A percentile compares a stretch with the other conserved stretches of the same genome.
Evolutionary conservation across 2,113 vertebrate genomes (phyloP).

Genomic region (Eudyptes chrysolophus): DNA sequence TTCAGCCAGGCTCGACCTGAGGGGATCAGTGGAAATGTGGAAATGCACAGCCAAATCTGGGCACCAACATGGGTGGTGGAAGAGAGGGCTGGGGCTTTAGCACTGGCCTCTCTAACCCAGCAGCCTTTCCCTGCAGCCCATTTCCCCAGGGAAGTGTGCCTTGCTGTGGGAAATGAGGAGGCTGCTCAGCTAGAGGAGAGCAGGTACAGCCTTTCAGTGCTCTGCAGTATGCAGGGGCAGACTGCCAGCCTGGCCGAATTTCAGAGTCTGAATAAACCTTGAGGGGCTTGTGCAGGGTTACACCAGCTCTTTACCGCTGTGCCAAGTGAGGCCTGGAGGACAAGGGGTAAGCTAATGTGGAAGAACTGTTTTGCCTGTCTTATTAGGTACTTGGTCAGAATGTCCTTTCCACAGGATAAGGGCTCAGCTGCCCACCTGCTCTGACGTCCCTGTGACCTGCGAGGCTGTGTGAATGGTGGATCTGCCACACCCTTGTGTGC

Average conservation of each 20-base stretch:
- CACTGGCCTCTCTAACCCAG: neutral
- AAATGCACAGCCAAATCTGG: neutral
- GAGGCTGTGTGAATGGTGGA: neutral
- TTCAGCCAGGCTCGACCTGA: accelerated
- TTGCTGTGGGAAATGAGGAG: neutral
- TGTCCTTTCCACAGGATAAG: neutral
- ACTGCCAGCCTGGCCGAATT: neutral
- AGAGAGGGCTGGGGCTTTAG: neutral
- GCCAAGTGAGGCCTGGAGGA: neutral
- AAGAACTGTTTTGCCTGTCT: neutral
- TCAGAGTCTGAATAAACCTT: neutral
- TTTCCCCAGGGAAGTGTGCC: accelerated
- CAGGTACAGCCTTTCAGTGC: neutral
- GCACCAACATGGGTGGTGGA: accelerated
- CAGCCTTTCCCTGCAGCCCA: neutral
- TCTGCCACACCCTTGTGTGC: neutral
- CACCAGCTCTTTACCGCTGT: neutral
- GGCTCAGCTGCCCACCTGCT: neutral
- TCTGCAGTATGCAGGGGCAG: neutral
- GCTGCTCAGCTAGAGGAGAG: neutral
- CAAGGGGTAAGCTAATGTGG: neutral
- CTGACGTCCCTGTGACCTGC: neutral
- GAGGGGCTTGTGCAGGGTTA: neutral
- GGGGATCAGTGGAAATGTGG: neutral
- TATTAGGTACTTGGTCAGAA: neutral